Percentiles rank a stretch among this genome's conserved stretches.
Evolutionary conservation across 2,888 invertebrate species (phyloP).

Genomic region (Flexamia atlantica): DNA sequence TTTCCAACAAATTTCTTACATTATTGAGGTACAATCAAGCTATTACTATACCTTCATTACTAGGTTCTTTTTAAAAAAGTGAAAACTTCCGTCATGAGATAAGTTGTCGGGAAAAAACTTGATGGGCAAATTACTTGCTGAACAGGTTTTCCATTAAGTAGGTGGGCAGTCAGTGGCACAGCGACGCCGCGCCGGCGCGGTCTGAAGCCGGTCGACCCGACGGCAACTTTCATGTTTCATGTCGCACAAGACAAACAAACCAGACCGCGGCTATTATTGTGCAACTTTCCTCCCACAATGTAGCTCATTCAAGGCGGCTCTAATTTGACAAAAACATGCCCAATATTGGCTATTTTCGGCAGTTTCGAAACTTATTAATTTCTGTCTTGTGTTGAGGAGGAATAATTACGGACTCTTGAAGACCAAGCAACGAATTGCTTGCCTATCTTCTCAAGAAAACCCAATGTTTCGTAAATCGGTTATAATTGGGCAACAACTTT

Average conservation of each 20-base stretch:
- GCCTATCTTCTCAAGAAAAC: too few relatives aligned
- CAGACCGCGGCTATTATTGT: not conserved
- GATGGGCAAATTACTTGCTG: constrained; percentile 45
- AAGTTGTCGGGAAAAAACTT: constrained; percentile 26
- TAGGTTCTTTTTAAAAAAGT: not conserved
- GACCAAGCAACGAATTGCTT: too few relatives aligned
- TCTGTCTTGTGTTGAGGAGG: too few relatives aligned
- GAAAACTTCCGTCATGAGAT: not conserved
- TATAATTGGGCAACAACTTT: too few relatives aligned
- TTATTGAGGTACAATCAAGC: too few relatives aligned
- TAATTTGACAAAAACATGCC: not conserved
- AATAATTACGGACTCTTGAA: too few relatives aligned
- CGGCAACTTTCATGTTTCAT: not conserved
- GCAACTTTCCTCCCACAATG: not conserved
- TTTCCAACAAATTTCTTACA: too few relatives aligned
- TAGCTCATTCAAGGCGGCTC: not conserved
- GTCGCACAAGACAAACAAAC: not conserved
- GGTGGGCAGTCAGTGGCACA: constrained; percentile 17
- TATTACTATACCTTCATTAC: too few relatives aligned
- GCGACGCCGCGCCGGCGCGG: not conserved
- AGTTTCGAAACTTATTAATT: too few relatives aligned
- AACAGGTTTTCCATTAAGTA: constrained; percentile 40
- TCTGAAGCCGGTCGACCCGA: not conserved
- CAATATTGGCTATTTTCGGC: too few relatives aligned
- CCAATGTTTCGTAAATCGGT: too few relatives aligned